Evolutionary conservation across 2,888 invertebrate species (phyloP).

Genomic region (Dynastes grantii): DNA sequence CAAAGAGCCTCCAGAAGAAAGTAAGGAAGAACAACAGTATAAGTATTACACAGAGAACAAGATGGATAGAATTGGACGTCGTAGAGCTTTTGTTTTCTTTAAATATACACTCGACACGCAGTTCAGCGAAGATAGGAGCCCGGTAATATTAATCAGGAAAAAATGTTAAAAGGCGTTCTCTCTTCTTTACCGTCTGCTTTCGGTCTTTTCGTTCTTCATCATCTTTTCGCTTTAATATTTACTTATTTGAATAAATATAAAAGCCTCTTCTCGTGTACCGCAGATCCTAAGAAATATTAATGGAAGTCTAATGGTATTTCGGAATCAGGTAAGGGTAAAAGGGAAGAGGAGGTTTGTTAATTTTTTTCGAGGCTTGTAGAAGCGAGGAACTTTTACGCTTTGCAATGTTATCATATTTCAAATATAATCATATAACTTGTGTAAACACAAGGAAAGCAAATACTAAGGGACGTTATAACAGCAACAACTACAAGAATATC

Average conservation of each 20-base stretch:
- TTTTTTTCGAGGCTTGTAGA: no score
- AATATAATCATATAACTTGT: no score
- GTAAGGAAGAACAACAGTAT: not conserved
- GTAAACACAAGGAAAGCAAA: no score
- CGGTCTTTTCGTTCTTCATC: not conserved
- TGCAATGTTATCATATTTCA: no score
- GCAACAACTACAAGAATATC: no score
- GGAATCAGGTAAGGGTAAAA: constrained; percentile 56
- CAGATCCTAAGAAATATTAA: constrained; percentile 61
- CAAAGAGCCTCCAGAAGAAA: not conserved
- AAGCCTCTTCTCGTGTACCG: constrained; percentile 54
- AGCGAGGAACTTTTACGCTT: no score
- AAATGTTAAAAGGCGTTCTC: constrained; percentile 38
- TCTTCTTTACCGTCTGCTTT: not conserved
- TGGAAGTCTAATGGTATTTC: constrained; percentile 61
- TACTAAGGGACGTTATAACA: no score
- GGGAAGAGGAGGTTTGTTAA: no score
- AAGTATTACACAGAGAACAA: not conserved
- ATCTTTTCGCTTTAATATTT: constrained; percentile 26
- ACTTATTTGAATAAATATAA: constrained; percentile 50
- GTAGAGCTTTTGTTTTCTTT: constrained; percentile 37
- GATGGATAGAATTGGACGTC: not conserved
- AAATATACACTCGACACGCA: not conserved
- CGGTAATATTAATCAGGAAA: constrained; percentile 46
- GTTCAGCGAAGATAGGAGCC: constrained; percentile 18